Conservation (phyloP, 2,113 vertebrate genomes). For the Sphyrna mokarran region DNA sequence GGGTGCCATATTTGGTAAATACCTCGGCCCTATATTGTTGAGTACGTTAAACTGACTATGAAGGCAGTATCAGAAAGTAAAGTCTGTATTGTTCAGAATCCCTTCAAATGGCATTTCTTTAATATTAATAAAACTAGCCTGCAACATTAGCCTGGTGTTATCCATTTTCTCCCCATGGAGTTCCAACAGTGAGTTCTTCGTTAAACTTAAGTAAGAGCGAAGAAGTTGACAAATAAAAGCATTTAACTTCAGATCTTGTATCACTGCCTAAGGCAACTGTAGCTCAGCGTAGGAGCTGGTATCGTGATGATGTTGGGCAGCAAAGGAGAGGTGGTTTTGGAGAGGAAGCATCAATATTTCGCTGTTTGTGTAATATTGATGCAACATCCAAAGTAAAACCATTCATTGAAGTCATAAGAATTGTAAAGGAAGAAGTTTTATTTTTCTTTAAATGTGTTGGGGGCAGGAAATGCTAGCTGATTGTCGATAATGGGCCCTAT, state of each 20-base stretch:
- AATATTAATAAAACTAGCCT: background rate
- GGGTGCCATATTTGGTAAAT: background rate
- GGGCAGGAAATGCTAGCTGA: background rate
- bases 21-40: background rate
- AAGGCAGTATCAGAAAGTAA: background rate
- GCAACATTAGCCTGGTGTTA: background rate
- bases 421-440: background rate
- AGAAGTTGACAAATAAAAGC: background rate
- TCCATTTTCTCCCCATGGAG: background rate
- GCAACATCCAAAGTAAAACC: background rate
- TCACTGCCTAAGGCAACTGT: no score
- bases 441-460: background rate
- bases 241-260: background rate
- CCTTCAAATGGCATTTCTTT: background rate
- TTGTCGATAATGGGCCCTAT: no score
- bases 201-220: background rate
- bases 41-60: background rate
- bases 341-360: background rate
- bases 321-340: background rate
- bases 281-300: background rate
- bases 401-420: background rate
- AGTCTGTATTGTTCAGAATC: background rate
- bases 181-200: background rate
- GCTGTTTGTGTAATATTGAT: background rate
- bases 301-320: background rate